A percentile compares a stretch with the other conserved stretches of the same genome.
These are phyloP conservation scores for Polyodon spathula DNA, from an alignment of 2,113 vertebrate genomes.

Conservation along the genomic window DNA sequence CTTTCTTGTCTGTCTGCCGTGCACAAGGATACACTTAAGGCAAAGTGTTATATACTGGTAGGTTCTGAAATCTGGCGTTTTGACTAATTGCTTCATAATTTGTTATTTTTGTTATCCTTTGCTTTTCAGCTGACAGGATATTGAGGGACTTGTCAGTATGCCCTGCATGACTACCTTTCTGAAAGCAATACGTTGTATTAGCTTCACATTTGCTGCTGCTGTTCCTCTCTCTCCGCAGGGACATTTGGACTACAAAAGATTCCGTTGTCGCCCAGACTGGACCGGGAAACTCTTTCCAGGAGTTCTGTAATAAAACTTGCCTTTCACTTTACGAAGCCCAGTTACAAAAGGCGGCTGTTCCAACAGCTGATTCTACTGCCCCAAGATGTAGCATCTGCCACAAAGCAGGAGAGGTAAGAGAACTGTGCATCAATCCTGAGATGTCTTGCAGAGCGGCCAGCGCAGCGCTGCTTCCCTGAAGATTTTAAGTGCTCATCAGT, in stretches of 20 bases:
- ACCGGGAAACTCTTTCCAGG: constrained; percentile 60
- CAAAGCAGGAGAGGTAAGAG: constrained; percentile 67
- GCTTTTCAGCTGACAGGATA: too few relatives aligned
- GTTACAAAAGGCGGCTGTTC: constrained; percentile 37
- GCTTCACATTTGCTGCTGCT: constrained; percentile 12
- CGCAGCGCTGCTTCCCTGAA: too few relatives aligned
- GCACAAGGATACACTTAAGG: too few relatives aligned
- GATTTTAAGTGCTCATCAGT: too few relatives aligned
- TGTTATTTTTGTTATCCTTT: too few relatives aligned
- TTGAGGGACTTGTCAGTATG: too few relatives aligned
- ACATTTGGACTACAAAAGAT: constrained; percentile 71
- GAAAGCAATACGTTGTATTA: too few relatives aligned
- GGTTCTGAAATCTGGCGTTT: too few relatives aligned
- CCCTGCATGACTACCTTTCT: too few relatives aligned
- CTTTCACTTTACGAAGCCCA: constrained; percentile 70
- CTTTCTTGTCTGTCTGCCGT: too few relatives aligned
- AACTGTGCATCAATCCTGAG: not conserved
- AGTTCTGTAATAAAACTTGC: constrained; percentile 70
- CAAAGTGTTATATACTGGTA: too few relatives aligned
- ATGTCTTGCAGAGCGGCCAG: not conserved
- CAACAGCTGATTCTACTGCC: constrained; percentile 40
- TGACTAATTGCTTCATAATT: too few relatives aligned
- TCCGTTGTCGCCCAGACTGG: constrained; percentile 70
- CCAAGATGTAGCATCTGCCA: constrained; percentile 70
- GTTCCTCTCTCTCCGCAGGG: constrained; percentile 39